A percentile compares a stretch with the other conserved stretches of the same genome.
Conservation (phyloP, 2,888 invertebrate genomes). For the Hanleya hanleyi region DNA sequence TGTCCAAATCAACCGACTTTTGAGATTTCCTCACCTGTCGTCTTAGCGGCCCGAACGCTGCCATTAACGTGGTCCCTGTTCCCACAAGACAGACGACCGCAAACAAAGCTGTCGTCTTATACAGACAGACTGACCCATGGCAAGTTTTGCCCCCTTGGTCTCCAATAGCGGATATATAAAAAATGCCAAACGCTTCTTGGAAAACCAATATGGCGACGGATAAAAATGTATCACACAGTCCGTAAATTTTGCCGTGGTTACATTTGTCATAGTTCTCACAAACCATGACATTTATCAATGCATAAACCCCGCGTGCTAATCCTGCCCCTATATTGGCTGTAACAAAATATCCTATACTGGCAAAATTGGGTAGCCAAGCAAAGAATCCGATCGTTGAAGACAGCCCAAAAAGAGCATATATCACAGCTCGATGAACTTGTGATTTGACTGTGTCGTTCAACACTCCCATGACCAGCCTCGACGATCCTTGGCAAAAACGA, state of each 20-base stretch:
- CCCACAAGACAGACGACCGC: too few relatives aligned
- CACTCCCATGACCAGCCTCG: not conserved
- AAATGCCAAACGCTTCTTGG: not conserved
- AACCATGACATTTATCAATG: not conserved
- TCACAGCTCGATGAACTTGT: not conserved
- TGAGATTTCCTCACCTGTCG: too few relatives aligned
- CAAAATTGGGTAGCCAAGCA: not conserved
- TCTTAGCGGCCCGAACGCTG: too few relatives aligned
- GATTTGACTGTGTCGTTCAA: not conserved
- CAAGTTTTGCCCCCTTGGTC: not conserved
- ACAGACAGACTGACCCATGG: too few relatives aligned
- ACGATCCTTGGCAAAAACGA: not conserved
- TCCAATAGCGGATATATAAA: not conserved
- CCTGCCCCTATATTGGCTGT: not conserved
- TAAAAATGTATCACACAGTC: not conserved
- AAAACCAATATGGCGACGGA: not conserved
- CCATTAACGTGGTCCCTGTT: too few relatives aligned
- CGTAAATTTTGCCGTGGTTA: conserved; percentile 1
- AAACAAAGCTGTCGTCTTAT: too few relatives aligned
- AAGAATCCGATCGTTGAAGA: not conserved
- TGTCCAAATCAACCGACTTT: too few relatives aligned
- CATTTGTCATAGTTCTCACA: not conserved
- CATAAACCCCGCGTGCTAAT: not conserved
- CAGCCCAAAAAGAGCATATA: not conserved
- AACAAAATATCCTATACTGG: not conserved